These are phyloP conservation scores for Apotomis betuletana DNA, from an alignment of 2,888 invertebrate genomes.

Conservation along the genomic window DNA sequence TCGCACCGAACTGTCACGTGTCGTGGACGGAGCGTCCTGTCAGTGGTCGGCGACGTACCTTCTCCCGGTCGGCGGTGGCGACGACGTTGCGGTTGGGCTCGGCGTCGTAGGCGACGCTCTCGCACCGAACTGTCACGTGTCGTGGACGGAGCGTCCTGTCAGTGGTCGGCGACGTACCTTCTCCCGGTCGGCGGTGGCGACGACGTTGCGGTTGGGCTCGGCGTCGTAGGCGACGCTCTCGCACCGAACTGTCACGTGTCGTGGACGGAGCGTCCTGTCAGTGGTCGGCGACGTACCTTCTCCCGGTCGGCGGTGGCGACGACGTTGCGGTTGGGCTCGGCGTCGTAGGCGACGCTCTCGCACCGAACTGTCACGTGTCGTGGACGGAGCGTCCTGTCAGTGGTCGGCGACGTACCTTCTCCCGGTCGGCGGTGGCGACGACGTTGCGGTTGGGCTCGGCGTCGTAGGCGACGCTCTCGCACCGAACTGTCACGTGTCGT, in stretches of 20 bases:
- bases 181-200: conserved; percentile 93
- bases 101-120: conserved; percentile 96
- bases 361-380: conserved; percentile 98
- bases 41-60: conserved; percentile 70
- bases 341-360: conserved; percentile 96
- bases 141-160: conserved; percentile 96
- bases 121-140: conserved; percentile 98
- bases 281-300: conserved; percentile 82
- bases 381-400: conserved; percentile 95
- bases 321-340: conserved; percentile 97
- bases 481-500: conserved; percentile 98
- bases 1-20: not conserved
- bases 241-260: conserved; percentile 98
- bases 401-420: conserved; percentile 84
- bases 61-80: conserved; percentile 92
- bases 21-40: not conserved
- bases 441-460: conserved; percentile 97
- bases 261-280: conserved; percentile 95
- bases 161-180: conserved; percentile 83
- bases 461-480: conserved; percentile 97
- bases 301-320: conserved; percentile 94
- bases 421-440: conserved; percentile 93
- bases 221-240: conserved; percentile 97
- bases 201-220: conserved; percentile 97
- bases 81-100: conserved; percentile 98